Conservation (phyloP, 2,888 invertebrate species). For the Laspeyria flexula region DNA sequence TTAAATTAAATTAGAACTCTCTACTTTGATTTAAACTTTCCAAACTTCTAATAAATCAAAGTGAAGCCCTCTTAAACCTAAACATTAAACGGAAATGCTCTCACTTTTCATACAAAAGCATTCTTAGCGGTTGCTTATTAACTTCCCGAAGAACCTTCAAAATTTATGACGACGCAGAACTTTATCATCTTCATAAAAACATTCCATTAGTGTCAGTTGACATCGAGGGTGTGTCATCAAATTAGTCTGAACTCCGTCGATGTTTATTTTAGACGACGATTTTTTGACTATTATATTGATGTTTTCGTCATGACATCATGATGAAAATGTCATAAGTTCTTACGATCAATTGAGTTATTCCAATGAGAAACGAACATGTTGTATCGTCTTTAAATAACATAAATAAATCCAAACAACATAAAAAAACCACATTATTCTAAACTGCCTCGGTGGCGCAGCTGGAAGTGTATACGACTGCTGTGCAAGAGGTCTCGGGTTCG, state of each 20-base stretch:
- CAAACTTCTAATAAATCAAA: constrained; percentile 4
- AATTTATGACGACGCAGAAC: constrained; percentile 35
- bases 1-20: too few species aligned
- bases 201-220: constrained; percentile 49
- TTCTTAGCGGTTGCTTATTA: constrained; percentile 12
- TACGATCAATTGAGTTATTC: too few species aligned
- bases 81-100: constrained; percentile 12
- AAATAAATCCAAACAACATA: too few species aligned
- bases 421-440: too few species aligned
- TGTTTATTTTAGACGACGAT: constrained; percentile 35
- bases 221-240: constrained; percentile 46
- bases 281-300: too few species aligned
- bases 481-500: too few species aligned
- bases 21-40: not conserved
- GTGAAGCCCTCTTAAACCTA: not conserved
- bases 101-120: constrained; percentile 12
- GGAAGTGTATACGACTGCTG: too few species aligned
- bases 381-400: too few species aligned
- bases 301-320: too few species aligned
- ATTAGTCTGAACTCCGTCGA: constrained; percentile 48
- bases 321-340: too few species aligned
- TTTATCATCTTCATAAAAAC: constrained; percentile 49
- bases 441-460: too few species aligned
- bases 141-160: constrained; percentile 29
- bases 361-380: too few species aligned